phyloP scores from a whole-genome alignment of 2,113 vertebrate species.

The Pimephales promelas region DNA sequence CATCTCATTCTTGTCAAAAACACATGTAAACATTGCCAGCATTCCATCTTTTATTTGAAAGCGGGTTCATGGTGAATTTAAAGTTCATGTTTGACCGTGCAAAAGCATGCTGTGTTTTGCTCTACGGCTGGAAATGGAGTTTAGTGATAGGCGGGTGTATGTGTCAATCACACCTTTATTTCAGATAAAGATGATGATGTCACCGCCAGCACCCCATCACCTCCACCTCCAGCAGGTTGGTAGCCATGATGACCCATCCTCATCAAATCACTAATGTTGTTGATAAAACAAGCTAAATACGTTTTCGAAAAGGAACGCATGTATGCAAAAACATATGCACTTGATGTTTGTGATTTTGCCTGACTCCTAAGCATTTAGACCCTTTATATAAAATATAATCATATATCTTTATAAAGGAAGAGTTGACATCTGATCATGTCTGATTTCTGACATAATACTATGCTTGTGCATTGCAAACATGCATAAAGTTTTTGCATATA shows the following conservation, averaged over 20 bases:
- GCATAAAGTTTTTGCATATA: slow-evolving; percentile 34
- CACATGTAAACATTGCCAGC: slow-evolving; percentile 2
- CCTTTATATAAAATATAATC: slow-evolving; percentile 55
- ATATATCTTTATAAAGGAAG: slow-evolving; percentile 56
- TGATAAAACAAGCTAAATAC: neutral
- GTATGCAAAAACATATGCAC: slow-evolving; percentile 57
- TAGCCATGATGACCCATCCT: slow-evolving; percentile 57
- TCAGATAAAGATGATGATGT: slow-evolving; percentile 75
- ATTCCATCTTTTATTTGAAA: neutral
- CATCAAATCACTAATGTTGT: neutral
- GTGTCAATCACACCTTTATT: slow-evolving; percentile 77
- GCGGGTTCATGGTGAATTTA: slow-evolving; percentile 49
- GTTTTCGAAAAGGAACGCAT: slow-evolving; percentile 52
- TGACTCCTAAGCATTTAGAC: slow-evolving; percentile 53
- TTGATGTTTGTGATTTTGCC: slow-evolving; percentile 51
- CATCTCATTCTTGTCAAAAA: slow-evolving; percentile 5
- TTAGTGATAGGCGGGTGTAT: slow-evolving; percentile 69
- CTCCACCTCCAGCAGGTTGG: slow-evolving; percentile 76
- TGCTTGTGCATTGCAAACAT: slow-evolving; percentile 37
- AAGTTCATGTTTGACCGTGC: neutral
- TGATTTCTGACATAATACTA: too few species aligned
- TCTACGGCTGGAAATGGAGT: slow-evolving; percentile 62
- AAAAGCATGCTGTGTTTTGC: slow-evolving; percentile 45
- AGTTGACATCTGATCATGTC: slow-evolving; percentile 37
- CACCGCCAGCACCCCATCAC: slow-evolving; percentile 65